A percentile compares a stretch with the other conserved stretches of the same genome.
Conservation (phyloP, 2,113 vertebrate genomes). For the Oceanites oceanicus region DNA sequence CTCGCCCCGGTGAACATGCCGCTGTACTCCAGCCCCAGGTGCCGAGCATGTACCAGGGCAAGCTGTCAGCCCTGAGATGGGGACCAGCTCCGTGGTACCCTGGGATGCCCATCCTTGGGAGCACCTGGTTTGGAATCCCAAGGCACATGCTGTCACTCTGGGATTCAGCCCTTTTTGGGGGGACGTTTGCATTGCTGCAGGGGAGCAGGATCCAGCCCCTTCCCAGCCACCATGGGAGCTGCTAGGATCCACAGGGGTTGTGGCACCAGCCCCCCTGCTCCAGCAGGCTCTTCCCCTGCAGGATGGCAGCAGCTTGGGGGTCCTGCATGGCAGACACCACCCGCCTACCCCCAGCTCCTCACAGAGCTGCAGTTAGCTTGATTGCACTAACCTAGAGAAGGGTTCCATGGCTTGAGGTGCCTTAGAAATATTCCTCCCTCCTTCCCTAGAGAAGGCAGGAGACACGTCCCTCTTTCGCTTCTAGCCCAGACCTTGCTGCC, state of each 20-base stretch:
- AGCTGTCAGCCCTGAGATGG: neutral
- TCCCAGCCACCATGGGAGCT: neutral
- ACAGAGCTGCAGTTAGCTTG: neutral
- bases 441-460: neutral
- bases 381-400: neutral
- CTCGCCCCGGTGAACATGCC: accelerated
- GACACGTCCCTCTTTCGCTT: neutral
- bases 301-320: neutral
- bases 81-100: neutral
- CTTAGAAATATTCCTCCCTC: neutral
- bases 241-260: neutral
- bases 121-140: neutral
- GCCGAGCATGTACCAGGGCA: accelerated
- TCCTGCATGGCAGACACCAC: neutral
- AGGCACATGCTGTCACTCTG: accelerated
- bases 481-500: neutral
- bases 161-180: neutral
- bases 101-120: accelerated
- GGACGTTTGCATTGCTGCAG: neutral
- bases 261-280: neutral
- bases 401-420: neutral
- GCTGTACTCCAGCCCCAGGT: neutral
- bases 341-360: neutral
- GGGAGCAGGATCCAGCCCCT: neutral
- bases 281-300: neutral